Base-by-base conservation (phyloP, 2,888 invertebrate species). In the Drosophila anceps region DNA sequence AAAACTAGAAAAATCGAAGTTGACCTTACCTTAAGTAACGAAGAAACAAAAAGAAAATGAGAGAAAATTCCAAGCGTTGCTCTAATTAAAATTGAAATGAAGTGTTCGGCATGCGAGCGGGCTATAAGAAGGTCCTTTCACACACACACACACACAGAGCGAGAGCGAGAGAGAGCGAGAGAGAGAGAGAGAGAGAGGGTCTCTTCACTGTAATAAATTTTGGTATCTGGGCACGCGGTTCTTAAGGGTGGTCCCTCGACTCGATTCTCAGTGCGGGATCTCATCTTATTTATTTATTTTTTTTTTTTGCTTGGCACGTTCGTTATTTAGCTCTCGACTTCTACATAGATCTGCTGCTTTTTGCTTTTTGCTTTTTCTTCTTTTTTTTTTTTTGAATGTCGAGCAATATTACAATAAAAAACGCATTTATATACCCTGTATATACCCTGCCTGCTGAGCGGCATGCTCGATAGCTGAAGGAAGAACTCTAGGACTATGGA, bases 51-150 rank as follows among this genome's bases (percentile, higher is more conserved):
- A 10, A 27, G 43, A 43, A 44, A 44, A 43, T 39, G 29, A 55
- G 27, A 37, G 63, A 55, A 70, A 77, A 68, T 81, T 70, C 57
- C 81, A 18, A 67, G 53, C 64, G 46, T 12, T 83, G 86, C 79
- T 86, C 86, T 86, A 86, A 86, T 86, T 90, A 86, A 86, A 86
- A 86, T 87, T 82, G 75, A 82, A 84, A 87, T 89, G 67, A 84
- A 82, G 82, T 78, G 72, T 62, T 73, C 55, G 60, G 71, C 60
- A 87, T 87, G 88, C 85, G 62, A 63, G 44, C 65, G 53, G 60
- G 64, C 73, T 61, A 69, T 69, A 65, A 10, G 71, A 73, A 74
- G 81, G 51, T 79, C 88, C 84, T 82, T 68, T 75, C 72, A 61
- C 68, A 61, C 44, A 54, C 53, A 37, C 37, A 54, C 69, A 61